Evolutionary conservation across 1,140 invertebrate species (phyloP), one percentile per base, ranked within the genome.

Genomic region (Trichomalopsis sarcophagae): DNA sequence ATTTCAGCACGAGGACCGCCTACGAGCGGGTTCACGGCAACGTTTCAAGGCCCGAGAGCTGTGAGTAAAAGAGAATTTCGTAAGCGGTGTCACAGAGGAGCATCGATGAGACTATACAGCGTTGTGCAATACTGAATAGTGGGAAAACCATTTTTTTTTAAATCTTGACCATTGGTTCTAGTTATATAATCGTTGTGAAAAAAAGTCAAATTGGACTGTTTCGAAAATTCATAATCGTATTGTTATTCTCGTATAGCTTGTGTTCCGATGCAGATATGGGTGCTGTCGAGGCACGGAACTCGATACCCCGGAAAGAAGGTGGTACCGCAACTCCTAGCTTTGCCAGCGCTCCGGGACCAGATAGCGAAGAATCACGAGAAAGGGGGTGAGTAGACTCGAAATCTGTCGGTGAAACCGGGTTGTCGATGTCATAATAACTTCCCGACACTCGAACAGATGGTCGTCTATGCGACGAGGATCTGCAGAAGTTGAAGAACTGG

Each of bases 381-480:
- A 33, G 33, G 36, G 1, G 36, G 73, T 75, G 2, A 44, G 73
- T 9, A 27, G 27, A 27, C 21, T 30, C 30, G 2, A 71, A 11
- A 30, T 71, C 27, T 4, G 50, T 21, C 50, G 50, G 50, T 55
- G 21, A 55, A 55, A 69, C 66, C 11, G 23, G 14, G 7, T 10
- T 68, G 36, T 40, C 40, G 40, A 44, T 36, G 2, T 36, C 5
- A 4, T 44, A 44, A 44, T 1, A 10, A 40, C 36, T 68, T 68
- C 14, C 21, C 10, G 10, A 4, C n/a, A 17, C 21, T 68, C 6
- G 66, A 92, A 87, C 44, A 62, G 55, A 17, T 7, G 92, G 93
- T n/a, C 89, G 84, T 68, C 85, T 94, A 81, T 94, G 93, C 82
- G 86, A 90, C 62, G 85, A 90, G 44, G 93, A 94, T 88, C 86